Evolutionary conservation across 1,140 invertebrate species (phyloP).

Genomic region (Microplitis mediator): DNA sequence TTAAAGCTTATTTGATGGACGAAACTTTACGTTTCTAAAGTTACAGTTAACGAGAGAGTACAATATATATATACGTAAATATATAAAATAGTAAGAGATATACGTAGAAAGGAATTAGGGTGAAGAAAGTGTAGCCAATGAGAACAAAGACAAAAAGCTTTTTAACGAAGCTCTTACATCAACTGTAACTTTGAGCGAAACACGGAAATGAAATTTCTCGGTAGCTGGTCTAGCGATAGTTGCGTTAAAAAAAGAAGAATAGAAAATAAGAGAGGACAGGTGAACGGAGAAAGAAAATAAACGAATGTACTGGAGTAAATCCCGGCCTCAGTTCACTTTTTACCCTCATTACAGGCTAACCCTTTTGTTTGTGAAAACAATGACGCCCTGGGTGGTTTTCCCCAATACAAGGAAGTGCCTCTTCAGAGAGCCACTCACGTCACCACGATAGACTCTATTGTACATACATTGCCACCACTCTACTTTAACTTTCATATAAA

Average conservation of each 20-base stretch:
- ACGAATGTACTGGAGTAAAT: conserved; percentile 28
- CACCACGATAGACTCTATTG: conserved; percentile 23
- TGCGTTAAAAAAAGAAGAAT: conserved; percentile 6
- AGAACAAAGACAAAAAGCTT: conserved; percentile 13
- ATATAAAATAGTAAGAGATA: not conserved
- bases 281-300: conserved; percentile 22
- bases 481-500: too few relatives aligned
- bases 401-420: not conserved
- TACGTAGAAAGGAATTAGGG: not conserved
- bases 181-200: conserved; percentile 4
- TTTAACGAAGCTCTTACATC: conserved; percentile 25
- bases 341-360: conserved; percentile 7
- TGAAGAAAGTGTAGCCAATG: conserved; percentile 2
- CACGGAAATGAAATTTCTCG: conserved; percentile 30
- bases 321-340: conserved; percentile 23
- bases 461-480: not conserved
- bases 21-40: conserved; percentile 8
- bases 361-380: conserved; percentile 30
- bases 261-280: too few relatives aligned
- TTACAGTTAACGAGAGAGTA: conserved; percentile 1
- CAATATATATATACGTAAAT: not conserved
- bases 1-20: conserved; percentile 10
- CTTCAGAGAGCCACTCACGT: not conserved
- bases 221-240: conserved; percentile 13
- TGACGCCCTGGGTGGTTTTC: conserved; percentile 4